Evolutionary conservation across 2,113 vertebrate genomes (phyloP), one percentile per base, ranked within the genome.

Genomic region (Gorsachius goisagi): DNA sequence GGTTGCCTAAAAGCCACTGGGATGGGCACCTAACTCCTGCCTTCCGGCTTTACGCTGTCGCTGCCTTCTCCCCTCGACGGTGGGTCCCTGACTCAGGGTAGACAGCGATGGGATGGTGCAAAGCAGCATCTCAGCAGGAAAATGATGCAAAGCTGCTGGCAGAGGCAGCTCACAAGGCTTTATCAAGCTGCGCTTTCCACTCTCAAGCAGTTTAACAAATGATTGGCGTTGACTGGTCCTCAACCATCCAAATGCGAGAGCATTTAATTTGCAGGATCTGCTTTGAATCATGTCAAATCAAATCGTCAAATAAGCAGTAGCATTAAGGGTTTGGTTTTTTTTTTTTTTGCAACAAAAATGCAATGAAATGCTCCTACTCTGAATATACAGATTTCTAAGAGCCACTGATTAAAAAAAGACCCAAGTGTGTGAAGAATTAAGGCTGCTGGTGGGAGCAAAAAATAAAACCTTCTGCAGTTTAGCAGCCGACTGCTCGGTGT

Each of bases 241-340:
- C 0, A 0, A 2, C 35, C 4, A 0, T 16, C 33, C 45, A 33
- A 7, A 15, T 27, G 30, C 1, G 0, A 68, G 72, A 49, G 39
- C 11, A 1, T 78, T 85, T 79, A 2, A 6, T 82, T 72, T 21
- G 19, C 24, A 32, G 35, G 33, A 4, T 33, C 39, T 47, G 85
- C 20, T 33, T 6, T 63, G 58, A 72, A 18, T 72, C 7, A 2
- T 1, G 17, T 55, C 47, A 39, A 9, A 73, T 49, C 28, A 16
- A 32, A n/a, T 17, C 37, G 18, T 33, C 8, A 4, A 10, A 7
- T 2, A 3, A 63, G 44, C 5, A 2, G 15, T 47, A 50, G 35
- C 5, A 1, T 8, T 6, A 11, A 6, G 41, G 41, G n/a, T n/a
- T n/a, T n/a, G n/a, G n/a, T n/a, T 58, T 3, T 58, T 3, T 2